phyloP scores from a whole-genome alignment of 2,113 vertebrate species.

The Salminus brasiliensis region DNA sequence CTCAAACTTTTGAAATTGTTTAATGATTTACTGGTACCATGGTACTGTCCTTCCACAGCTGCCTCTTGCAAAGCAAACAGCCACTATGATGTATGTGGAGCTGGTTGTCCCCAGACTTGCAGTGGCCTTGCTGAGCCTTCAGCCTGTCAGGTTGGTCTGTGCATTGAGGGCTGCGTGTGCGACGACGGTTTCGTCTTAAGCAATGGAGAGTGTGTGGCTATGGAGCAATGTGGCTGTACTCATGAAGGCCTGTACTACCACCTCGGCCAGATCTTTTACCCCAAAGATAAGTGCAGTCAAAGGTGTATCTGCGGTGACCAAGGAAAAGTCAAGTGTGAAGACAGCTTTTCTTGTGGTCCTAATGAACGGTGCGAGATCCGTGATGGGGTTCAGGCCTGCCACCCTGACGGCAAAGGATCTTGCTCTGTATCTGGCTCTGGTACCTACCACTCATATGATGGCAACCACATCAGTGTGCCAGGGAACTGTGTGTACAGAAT shows the following conservation, averaged over 20 bases:
- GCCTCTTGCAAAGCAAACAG: slow-evolving; percentile 44
- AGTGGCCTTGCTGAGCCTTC: slow-evolving; percentile 1
- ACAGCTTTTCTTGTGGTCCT: slow-evolving; percentile 44
- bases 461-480: slow-evolving; percentile 47
- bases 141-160: slow-evolving; percentile 24
- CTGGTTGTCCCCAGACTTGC: slow-evolving; percentile 38
- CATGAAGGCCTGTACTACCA: slow-evolving; percentile 54
- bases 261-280: slow-evolving; percentile 59
- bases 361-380: slow-evolving; percentile 57
- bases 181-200: slow-evolving; percentile 55
- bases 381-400: slow-evolving; percentile 57
- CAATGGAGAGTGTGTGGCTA: slow-evolving; percentile 53
- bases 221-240: slow-evolving; percentile 61
- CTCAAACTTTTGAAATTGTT: too few species aligned
- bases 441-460: slow-evolving; percentile 59
- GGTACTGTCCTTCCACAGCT: slow-evolving; percentile 37
- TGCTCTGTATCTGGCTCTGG: slow-evolving; percentile 59
- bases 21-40: too few species aligned
- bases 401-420: slow-evolving; percentile 40
- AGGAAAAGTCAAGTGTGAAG: slow-evolving; percentile 52
- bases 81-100: slow-evolving; percentile 38
- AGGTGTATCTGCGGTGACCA: slow-evolving; percentile 55
- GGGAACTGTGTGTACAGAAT: slow-evolving; percentile 63
- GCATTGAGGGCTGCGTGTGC: slow-evolving; percentile 59
- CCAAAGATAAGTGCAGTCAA: slow-evolving; percentile 44